Base-by-base conservation (phyloP, 2,888 invertebrate genomes). In the Ctena decussata region DNA sequence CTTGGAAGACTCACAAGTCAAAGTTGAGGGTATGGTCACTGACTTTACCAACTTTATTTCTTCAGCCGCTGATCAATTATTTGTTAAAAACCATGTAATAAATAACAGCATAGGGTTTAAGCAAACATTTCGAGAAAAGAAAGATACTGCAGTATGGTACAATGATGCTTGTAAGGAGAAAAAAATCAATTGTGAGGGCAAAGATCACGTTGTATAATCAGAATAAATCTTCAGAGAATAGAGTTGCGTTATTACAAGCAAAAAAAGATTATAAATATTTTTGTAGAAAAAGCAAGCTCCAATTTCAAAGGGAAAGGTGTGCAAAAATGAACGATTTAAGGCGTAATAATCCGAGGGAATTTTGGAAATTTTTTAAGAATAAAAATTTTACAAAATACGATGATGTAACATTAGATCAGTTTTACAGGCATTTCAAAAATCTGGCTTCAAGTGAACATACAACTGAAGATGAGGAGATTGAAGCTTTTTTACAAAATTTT, bases 281-380 rank as follows among this genome's bases (percentile, higher is more conserved):
- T 24, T 35, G 53, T 18, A 30, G 57, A 49, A 71, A 37, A 15
- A 53, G 46, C 15, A 71, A 72, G 37, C n/a, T 27, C 18, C 21
- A 57, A 24, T 60, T 53, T 72, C 49, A 70, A 15, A 39, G 35
- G 21, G 35, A 21, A 0, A 71, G 72, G 44, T 44, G 70, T 24
- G 24, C 11, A 39, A 70, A 78, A 70, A 32, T 78, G 30, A 53
- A 78, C 27, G 27, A 41, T 53, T 27, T 78, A 49, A 70, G 69
- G 44, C 32, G 32, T 44, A 77, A 77, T 53, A 71, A 78, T 57
- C 71, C 78, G 21, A 71, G 27, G 30, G 53, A 77, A 77, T 77
- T 69, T 77, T 60, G 60, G 60, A 60, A 60, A 27, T 6, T 27
- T 5, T 60, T 24, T 30, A 60, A 60, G 30, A 24, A 60, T 27